Evolutionary conservation across 2,888 invertebrate genomes (phyloP), one percentile per base, ranked within the genome.

Genomic region (Nezara viridula): DNA sequence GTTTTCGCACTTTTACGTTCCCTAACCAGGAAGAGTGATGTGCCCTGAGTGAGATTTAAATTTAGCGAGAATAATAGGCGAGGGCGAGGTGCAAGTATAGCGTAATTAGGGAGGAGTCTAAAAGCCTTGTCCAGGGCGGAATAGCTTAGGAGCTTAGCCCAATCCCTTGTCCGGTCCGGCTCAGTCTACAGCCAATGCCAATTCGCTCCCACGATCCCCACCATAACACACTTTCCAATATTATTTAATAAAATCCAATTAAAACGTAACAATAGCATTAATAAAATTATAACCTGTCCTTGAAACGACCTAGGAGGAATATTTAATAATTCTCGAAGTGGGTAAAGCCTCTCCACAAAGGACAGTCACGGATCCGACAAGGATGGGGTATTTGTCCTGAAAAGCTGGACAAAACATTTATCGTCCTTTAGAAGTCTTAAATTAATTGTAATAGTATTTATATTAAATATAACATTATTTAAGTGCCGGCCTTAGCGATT

Each of bases 81-180:
- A 37, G 77, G 77, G 19, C 77, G 40, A 77, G 77, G 40, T 40
- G 77, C 77, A 40, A 77, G 77, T 77, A 77, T 40, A 77, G 37
- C 37, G 77, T 77, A 40, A 77, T 77, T 77, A 77, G 40, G 21
- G 24, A 6, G 19, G 40, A 40, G 77, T 37, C 77, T 77, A 77
- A 77, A 77, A 77, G 77, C 77, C 77, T 40, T 77, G 40, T 40
- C 40, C 77, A 77, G 77, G 77, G 37, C 77, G 77, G 77, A 37
- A 77, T 77, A 40, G 77, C 77, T 77, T 77, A 77, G 77, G 77
- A 24, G 77, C 77, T 77, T 40, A 40, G 21, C 77, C 21, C 77
- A 24, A 77, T 77, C 77, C 60, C 60, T 60, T 14, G n/a, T 0
- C 60, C 3, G 60, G 27, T 0, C 60, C 14, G 27, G 27, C 60